phyloP scores from a whole-genome alignment of 2,797 vertebrate genomes.

The Thaleichthys pacificus region DNA sequence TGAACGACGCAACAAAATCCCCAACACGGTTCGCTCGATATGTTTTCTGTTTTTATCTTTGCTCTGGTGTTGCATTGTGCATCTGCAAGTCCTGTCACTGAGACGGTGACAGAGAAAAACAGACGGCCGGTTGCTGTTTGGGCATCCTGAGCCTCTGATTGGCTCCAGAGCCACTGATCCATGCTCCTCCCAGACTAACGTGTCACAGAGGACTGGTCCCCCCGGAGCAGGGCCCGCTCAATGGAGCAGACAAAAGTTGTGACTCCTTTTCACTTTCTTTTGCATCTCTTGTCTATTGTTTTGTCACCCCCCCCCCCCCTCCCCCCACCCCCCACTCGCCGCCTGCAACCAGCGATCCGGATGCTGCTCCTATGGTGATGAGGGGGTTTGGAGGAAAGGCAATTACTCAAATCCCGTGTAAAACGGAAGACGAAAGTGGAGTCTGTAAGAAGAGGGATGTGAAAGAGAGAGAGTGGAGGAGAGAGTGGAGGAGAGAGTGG shows the following conservation, averaged over 20 bases:
- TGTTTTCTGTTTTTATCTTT: background rate
- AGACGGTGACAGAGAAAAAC: background rate
- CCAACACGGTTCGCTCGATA: background rate
- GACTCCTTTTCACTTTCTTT: background rate
- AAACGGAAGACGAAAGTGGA: background rate
- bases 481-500: background rate
- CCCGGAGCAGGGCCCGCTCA: constrained; percentile 3
- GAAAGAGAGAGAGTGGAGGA: background rate
- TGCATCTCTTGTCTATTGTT: background rate
- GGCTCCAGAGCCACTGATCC: constrained; percentile 19
- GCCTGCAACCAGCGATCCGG: constrained; percentile 7
- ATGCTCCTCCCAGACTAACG: constrained; percentile 14
- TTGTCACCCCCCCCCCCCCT: no score
- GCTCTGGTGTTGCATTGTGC: no score
- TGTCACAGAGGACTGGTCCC: constrained; percentile 21
- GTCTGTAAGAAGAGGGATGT: constrained; percentile 2
- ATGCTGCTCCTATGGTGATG: constrained; percentile 11
- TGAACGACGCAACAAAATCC: background rate
- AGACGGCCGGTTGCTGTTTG: background rate
- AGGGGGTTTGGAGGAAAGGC: constrained; percentile 15
- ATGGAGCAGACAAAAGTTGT: constrained; percentile 16
- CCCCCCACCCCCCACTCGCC: background rate
- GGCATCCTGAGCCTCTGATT: background rate
- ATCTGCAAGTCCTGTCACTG: background rate
- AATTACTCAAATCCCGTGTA: constrained; percentile 23